Evolutionary conservation across 2,888 invertebrate species (phyloP).

Genomic region (Bruchidius siliquastri): DNA sequence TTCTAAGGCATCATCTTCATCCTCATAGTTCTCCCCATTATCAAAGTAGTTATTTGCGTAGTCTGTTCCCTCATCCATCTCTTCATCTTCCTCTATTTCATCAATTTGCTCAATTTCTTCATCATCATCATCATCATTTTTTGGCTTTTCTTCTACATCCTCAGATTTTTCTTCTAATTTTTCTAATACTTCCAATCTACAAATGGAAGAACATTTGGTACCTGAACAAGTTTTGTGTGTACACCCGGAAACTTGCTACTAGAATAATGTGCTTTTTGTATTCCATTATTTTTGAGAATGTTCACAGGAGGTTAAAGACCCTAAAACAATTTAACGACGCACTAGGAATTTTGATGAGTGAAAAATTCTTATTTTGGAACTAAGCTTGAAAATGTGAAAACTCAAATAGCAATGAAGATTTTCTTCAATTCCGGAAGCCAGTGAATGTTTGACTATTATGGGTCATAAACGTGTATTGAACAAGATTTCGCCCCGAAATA

Average conservation of each 20-base stretch:
- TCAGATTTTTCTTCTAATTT: constrained; percentile 58
- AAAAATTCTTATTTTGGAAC: too few relatives aligned
- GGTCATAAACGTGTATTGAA: too few relatives aligned
- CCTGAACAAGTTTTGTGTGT: not conserved
- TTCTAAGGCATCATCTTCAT: constrained; percentile 80
- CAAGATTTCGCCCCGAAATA: too few relatives aligned
- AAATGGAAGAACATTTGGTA: constrained; percentile 2
- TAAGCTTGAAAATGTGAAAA: too few relatives aligned
- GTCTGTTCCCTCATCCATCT: constrained; percentile 85
- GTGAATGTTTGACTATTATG: too few relatives aligned
- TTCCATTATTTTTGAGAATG: too few relatives aligned
- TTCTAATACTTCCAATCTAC: constrained; percentile 51
- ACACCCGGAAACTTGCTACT: not conserved
- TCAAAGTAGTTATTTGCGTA: constrained; percentile 85
- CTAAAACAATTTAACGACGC: too few relatives aligned
- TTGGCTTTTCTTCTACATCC: constrained; percentile 39
- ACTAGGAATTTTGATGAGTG: too few relatives aligned
- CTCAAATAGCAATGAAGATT: too few relatives aligned
- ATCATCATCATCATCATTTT: constrained; percentile 53
- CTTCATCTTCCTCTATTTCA: constrained; percentile 70
- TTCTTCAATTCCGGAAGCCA: too few relatives aligned
- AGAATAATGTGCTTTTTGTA: too few relatives aligned
- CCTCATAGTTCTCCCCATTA: constrained; percentile 81
- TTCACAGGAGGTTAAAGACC: too few relatives aligned
- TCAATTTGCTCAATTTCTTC: constrained; percentile 54